Percentiles rank a stretch among this genome's conserved stretches.
Evolutionary conservation across 2,113 vertebrate genomes (phyloP).

Genomic region (Anoplopoma fimbria): DNA sequence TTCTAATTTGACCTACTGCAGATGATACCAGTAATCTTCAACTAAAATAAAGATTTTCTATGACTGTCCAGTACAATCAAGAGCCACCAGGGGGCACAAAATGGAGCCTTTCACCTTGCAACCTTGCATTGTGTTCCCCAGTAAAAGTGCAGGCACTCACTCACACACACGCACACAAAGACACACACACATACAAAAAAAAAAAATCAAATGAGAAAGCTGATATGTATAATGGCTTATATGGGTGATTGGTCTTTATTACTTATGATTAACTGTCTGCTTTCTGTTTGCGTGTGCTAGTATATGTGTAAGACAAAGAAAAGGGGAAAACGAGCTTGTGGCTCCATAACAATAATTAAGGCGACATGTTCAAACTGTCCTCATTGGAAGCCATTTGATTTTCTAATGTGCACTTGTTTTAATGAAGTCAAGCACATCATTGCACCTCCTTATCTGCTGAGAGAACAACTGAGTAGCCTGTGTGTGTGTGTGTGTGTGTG

Average conservation of each 20-base stretch:
- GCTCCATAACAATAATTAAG: conserved; percentile 54
- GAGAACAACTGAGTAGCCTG: background rate
- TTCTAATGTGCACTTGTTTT: conserved; percentile 35
- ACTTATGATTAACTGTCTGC: conserved; percentile 5
- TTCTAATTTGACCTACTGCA: background rate
- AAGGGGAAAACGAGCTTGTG: conserved; percentile 27
- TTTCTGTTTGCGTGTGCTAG: conserved; percentile 12
- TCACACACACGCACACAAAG: conserved; percentile 31
- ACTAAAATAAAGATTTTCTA: conserved; percentile 14
- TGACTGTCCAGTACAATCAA: background rate
- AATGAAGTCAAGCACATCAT: conserved; percentile 64
- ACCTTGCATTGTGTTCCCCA: background rate
- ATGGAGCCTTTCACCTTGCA: conserved; percentile 1
- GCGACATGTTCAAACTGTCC: conserved; percentile 43
- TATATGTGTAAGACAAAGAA: conserved; percentile 19
- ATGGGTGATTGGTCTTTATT: conserved; percentile 66
- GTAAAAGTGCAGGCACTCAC: conserved; percentile 6
- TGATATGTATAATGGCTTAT: conserved; percentile 56
- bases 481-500: background rate
- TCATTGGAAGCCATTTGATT: conserved; percentile 33
- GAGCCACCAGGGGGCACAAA: conserved; percentile 73
- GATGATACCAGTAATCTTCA: background rate
- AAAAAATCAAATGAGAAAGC: conserved; percentile 53
- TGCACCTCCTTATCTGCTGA: conserved; percentile 15
- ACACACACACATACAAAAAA: conserved; percentile 37